Base-by-base conservation (phyloP, 2,113 vertebrate genomes). In the Isichthys henryi region DNA sequence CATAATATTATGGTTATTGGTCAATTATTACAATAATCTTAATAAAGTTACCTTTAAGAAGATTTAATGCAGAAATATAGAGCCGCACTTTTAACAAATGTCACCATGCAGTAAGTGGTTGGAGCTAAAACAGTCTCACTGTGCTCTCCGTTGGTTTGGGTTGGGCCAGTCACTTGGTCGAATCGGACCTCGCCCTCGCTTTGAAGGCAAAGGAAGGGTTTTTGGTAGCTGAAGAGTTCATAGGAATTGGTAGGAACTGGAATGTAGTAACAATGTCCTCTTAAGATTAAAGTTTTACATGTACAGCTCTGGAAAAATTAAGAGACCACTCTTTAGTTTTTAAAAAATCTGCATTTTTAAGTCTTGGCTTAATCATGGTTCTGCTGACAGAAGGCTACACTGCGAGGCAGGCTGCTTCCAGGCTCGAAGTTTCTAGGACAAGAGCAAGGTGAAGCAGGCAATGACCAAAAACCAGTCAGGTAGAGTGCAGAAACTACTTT, bases 1-100 rank as follows among this genome's bases (percentile, higher is more conserved):
- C 49, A 35, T 87, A 53, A 56, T 53, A 35, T 46, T 35, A 56
- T n/a, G 85, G 50, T 15, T 87, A 87, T 87, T 53, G 85, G 49
- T 87, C 27, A 53, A 17, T 56, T 87, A 56, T 87, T 87, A 87
- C 48, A 87, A 87, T 87, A 53, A 87, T 87, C 50, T 43, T 86
- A 86, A 86, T 50, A 56, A 86, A 86, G 85, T 53, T 31, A 11
- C 85, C 27, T 52, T 87, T 58, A 56, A 49, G 86, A 87, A 58
- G 86, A 21, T 5, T 56, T 43, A 35, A 31, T 87, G 1, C 27
- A 35, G 50, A 87, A 87, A 87, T 58, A 21, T 9, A 15, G 58
- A 21, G 53, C 3, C 0, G 21, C 9, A 43, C 19, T 58, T 62
- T 88, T 62, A 88, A 23, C 35, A 11, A 35, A 35, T 17, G 15